Percentiles rank a stretch among this genome's conserved stretches.
Conservation (phyloP, 2,888 invertebrate species). For the Papilio gigon region DNA sequence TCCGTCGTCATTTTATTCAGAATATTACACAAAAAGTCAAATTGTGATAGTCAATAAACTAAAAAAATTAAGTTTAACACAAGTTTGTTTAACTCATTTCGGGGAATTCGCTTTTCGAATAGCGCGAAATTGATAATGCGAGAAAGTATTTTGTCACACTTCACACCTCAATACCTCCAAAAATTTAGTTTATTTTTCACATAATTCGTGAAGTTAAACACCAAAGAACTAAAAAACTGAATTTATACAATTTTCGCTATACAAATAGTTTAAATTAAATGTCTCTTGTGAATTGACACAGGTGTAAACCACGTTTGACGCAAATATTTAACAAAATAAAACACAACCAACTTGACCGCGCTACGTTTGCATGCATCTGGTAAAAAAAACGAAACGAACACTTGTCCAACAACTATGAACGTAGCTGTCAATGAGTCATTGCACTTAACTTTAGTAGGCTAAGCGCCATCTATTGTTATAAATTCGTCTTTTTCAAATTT, state of each 20-base stretch:
- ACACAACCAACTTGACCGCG: constrained; percentile 43
- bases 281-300: constrained; percentile 30
- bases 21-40: constrained; percentile 18
- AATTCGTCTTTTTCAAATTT: neutral
- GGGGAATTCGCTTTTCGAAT: constrained; percentile 58
- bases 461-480: neutral
- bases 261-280: constrained; percentile 22
- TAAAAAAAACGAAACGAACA: constrained; percentile 44
- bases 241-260: constrained; percentile 21
- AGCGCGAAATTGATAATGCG: constrained; percentile 69
- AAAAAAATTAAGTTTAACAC: constrained; percentile 34
- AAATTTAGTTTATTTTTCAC: constrained; percentile 43
- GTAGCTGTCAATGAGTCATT: constrained; percentile 46
- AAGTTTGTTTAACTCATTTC: constrained; percentile 76
- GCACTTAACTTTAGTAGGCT: constrained; percentile 44
- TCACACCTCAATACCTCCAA: constrained; percentile 52
- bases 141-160: constrained; percentile 75
- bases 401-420: constrained; percentile 45
- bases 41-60: constrained; percentile 9
- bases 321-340: constrained; percentile 37
- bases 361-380: constrained; percentile 41
- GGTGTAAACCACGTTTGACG: constrained; percentile 37
- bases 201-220: constrained; percentile 40
- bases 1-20: constrained; percentile 79
- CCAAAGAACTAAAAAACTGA: constrained; percentile 15